Evolutionary conservation across 1,140 invertebrate genomes (phyloP).

Genomic region (Phocides pigmalion): DNA sequence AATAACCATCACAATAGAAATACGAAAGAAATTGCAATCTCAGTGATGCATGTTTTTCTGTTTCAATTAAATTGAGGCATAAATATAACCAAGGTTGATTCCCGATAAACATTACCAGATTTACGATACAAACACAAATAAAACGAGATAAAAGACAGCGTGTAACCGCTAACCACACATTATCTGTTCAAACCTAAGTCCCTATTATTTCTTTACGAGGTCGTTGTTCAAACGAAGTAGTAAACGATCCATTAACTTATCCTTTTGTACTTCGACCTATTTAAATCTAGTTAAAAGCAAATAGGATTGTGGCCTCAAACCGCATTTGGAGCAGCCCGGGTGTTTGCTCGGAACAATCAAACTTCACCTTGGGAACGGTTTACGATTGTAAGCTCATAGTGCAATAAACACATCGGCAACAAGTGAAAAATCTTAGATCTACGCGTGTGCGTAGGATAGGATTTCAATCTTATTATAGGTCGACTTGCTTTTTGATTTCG

Average conservation of each 20-base stretch:
- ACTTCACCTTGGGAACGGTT: conserved; percentile 71
- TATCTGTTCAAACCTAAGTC: conserved; percentile 32
- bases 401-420: conserved; percentile 62
- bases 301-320: conserved; percentile 64
- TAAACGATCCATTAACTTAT: conserved; percentile 42
- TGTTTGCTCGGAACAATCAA: conserved; percentile 64
- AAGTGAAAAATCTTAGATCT: conserved; percentile 34
- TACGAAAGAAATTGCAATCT: too few relatives aligned
- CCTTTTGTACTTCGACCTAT: conserved; percentile 64
- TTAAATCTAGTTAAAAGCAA: conserved; percentile 64
- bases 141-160: conserved; percentile 27
- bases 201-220: conserved; percentile 32
- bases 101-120: not conserved
- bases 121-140: conserved; percentile 19
- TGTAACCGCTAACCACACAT: conserved; percentile 21
- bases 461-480: not conserved
- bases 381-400: conserved; percentile 55
- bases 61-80: not conserved
- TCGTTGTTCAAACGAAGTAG: conserved; percentile 29
- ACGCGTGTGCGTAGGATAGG: not conserved
- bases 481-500: too few relatives aligned
- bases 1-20: too few relatives aligned
- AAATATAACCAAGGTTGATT: not conserved
- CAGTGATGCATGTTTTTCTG: too few relatives aligned
- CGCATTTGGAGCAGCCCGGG: conserved; percentile 55